A percentile compares a stretch with the other conserved stretches of the same genome.
These are phyloP conservation scores for Rostratula benghalensis DNA, from an alignment of 2,113 vertebrate species.

Conservation along the genomic window DNA sequence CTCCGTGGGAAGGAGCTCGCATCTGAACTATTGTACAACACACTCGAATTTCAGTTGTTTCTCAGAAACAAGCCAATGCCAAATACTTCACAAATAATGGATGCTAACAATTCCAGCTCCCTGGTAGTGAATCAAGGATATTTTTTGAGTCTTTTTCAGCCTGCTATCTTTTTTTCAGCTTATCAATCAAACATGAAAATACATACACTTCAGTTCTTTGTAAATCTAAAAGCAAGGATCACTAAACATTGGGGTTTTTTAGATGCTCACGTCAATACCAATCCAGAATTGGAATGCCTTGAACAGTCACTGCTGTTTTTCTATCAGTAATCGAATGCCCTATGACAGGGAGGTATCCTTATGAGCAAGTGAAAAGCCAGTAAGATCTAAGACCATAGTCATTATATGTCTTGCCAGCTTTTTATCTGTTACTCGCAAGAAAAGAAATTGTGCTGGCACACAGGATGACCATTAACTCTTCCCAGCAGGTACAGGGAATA, in stretches of 20 bases:
- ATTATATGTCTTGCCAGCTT: not conserved
- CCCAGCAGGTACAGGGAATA: not conserved
- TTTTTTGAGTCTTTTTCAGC: conserved; percentile 19
- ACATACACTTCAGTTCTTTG: not conserved
- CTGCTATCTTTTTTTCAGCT: conserved; percentile 19
- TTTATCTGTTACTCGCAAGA: not conserved
- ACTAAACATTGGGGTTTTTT: not conserved
- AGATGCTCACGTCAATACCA: not conserved
- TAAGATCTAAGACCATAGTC: not conserved
- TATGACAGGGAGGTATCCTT: not conserved
- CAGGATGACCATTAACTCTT: not conserved
- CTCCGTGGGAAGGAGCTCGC: not conserved
- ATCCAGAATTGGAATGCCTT: not conserved
- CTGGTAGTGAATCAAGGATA: conserved; percentile 32
- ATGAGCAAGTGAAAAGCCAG: not conserved
- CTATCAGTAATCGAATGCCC: not conserved
- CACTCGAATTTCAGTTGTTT: not conserved
- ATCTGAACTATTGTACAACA: not conserved
- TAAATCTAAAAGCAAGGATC: not conserved
- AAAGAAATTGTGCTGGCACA: not conserved
- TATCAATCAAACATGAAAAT: conserved; percentile 28
- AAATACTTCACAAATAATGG: not conserved
- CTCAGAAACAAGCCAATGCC: conserved; percentile 20
- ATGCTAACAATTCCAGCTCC: conserved; percentile 22
- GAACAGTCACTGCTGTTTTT: not conserved